Evolutionary conservation across 1,140 invertebrate genomes (phyloP).

Genomic region (Zaprionus tsacasi): DNA sequence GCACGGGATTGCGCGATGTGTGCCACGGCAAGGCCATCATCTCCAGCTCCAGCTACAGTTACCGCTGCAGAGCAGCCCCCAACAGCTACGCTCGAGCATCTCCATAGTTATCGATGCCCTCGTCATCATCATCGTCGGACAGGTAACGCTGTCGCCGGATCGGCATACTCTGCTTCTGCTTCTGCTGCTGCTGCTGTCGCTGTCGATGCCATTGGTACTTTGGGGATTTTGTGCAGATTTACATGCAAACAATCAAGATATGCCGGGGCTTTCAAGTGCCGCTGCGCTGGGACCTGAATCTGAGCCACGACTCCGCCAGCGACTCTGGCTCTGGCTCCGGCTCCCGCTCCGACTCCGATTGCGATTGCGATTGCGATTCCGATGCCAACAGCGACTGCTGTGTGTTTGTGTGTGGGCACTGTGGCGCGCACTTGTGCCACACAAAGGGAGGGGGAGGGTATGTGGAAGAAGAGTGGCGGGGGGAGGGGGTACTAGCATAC

Average conservation of each 20-base stretch:
- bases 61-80: neutral
- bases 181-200: constrained; percentile 31
- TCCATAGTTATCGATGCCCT: neutral
- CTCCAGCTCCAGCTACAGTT: constrained; percentile 8
- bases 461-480: neutral
- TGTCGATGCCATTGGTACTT: constrained; percentile 67
- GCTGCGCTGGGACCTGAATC: constrained; percentile 59
- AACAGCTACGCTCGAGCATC: constrained; percentile 18
- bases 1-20: constrained; percentile 62
- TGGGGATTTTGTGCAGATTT: constrained; percentile 81
- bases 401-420: constrained; percentile 11
- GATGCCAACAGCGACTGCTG: neutral
- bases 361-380: too few relatives aligned
- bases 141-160: constrained; percentile 29
- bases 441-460: constrained; percentile 1
- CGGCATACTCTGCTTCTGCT: constrained; percentile 33
- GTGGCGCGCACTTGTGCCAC: constrained; percentile 50
- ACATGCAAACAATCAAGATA: constrained; percentile 82
- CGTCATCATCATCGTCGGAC: constrained; percentile 4
- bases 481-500: neutral
- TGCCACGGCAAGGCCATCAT: constrained; percentile 57
- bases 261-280: constrained; percentile 76
- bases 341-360: neutral
- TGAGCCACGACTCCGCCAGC: constrained; percentile 4
- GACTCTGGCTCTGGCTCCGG: neutral